Evolutionary conservation across 2,797 vertebrate species (phyloP).

Genomic region (Galagoides demidoff): DNA sequence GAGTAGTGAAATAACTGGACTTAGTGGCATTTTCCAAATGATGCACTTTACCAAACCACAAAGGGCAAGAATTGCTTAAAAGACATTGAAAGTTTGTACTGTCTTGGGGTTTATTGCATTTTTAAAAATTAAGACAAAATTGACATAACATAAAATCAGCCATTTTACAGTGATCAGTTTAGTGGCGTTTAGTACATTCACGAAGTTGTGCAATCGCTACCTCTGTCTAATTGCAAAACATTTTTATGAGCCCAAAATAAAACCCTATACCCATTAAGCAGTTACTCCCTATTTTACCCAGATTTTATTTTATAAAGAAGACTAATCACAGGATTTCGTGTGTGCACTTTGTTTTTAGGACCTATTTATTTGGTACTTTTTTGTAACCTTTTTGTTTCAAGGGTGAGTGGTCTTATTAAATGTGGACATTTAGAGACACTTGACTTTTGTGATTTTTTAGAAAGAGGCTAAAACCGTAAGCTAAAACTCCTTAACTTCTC

Average conservation of each 20-base stretch:
- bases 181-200: background rate
- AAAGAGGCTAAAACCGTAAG: background rate
- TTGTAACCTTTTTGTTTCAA: conserved; percentile 12
- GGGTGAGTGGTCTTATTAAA: background rate
- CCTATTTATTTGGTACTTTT: background rate
- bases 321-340: background rate
- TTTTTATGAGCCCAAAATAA: background rate
- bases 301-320: background rate
- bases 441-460: conserved; percentile 7
- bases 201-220: background rate
- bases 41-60: background rate
- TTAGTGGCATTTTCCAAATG: conserved; percentile 39
- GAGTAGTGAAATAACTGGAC: background rate
- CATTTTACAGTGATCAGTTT: background rate
- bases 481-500: background rate
- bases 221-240: background rate
- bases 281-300: background rate
- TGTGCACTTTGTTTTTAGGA: background rate
- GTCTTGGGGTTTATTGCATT: background rate
- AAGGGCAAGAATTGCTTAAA: conserved; percentile 10
- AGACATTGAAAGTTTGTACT: conserved; percentile 6
- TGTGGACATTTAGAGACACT: conserved; percentile 5
- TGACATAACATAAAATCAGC: background rate
- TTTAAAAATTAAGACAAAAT: background rate
- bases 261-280: background rate